Conservation (phyloP, 1,140 invertebrate species). For the Thaumetopoea pityocampa region DNA sequence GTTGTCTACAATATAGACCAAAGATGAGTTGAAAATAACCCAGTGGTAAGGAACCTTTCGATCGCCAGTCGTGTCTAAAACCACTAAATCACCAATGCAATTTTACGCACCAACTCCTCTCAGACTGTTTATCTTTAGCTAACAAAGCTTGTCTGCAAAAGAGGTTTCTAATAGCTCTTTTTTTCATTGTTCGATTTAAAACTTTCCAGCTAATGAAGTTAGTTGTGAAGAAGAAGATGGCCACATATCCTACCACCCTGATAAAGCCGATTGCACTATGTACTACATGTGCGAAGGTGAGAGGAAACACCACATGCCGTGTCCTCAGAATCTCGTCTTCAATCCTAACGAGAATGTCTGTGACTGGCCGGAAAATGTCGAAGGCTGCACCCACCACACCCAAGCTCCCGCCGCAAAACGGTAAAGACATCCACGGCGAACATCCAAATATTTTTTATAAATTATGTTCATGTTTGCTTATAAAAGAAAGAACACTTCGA, state of each 20-base stretch:
- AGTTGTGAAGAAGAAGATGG: slow-evolving; percentile 94
- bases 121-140: too few species aligned
- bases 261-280: slow-evolving; percentile 93
- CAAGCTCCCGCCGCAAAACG: slow-evolving; percentile 82
- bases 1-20: too few species aligned
- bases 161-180: too few species aligned
- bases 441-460: neutral
- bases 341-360: slow-evolving; percentile 95
- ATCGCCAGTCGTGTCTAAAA: too few species aligned
- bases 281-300: slow-evolving; percentile 98
- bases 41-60: too few species aligned
- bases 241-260: slow-evolving; percentile 93
- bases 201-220: slow-evolving; percentile 87
- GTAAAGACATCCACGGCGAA: slow-evolving; percentile 31
- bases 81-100: too few species aligned
- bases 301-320: slow-evolving; percentile 97
- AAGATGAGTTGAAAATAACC: too few species aligned
- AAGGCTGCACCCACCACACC: slow-evolving; percentile 89
- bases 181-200: too few species aligned
- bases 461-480: slow-evolving; percentile 10
- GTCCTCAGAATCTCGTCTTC: slow-evolving; percentile 94
- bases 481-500: slow-evolving; percentile 14
- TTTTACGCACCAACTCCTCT: too few species aligned
- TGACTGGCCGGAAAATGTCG: slow-evolving; percentile 97
- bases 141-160: too few species aligned